A percentile compares a stretch with the other conserved stretches of the same genome.
Conservation (phyloP, 2,797 vertebrate genomes). For the Fratercula arctica region DNA sequence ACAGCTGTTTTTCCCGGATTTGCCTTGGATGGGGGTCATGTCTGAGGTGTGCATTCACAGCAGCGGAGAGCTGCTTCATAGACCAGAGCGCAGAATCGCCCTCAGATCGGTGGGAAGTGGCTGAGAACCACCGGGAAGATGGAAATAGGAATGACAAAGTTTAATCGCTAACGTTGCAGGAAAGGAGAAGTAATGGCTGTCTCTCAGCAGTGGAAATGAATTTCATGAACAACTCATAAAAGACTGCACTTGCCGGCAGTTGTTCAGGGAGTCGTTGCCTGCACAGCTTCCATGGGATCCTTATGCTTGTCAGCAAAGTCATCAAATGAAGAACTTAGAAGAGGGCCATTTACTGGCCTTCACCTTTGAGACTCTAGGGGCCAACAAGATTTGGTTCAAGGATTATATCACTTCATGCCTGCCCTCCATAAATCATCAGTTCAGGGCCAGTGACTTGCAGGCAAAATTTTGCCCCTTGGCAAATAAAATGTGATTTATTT, state of each 20-base stretch:
- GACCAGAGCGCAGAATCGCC: neutral
- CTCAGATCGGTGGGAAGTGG: neutral
- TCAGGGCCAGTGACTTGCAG: conserved; percentile 31
- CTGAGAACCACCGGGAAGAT: neutral
- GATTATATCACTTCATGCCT: neutral
- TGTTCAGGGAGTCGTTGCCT: neutral
- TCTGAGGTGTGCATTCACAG: neutral
- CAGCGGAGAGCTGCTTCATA: neutral
- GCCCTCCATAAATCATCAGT: conserved; percentile 14
- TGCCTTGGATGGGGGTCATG: neutral
- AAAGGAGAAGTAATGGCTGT: neutral
- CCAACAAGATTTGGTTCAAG: conserved; percentile 27
- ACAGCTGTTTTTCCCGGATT: neutral
- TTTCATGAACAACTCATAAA: neutral
- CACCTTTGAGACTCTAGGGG: neutral
- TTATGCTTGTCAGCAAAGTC: neutral
- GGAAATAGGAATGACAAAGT: neutral
- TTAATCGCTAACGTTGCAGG: neutral
- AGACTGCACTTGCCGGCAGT: neutral
- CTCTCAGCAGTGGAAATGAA: neutral
- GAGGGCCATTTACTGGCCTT: neutral
- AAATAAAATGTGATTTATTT: conserved; percentile 50
- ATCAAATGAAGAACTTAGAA: neutral
- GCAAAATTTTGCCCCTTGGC: conserved; percentile 29
- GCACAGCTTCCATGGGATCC: neutral